Evolutionary conservation across 2,113 vertebrate species (phyloP), one percentile per base, ranked within the genome.

Genomic region (Butastur rufipennis): DNA sequence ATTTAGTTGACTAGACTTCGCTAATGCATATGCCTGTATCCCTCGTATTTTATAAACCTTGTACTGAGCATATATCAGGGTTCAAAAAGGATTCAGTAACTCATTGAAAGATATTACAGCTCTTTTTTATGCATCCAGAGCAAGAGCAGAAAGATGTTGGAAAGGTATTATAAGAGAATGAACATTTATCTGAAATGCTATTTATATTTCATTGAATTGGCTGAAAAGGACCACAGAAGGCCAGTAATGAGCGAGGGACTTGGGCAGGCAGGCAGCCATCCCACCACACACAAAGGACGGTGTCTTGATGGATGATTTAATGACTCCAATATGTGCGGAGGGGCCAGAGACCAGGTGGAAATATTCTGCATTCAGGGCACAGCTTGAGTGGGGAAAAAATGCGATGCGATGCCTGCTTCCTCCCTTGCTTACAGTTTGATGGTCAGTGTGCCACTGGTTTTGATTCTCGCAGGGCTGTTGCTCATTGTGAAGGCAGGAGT

Each of bases 171-270:
- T 50, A 84, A 79, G 53, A 88, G 48, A 45, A 40, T 32, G 81
- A 83, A 81, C 53, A 5, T 91, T 93, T 94, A 59, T 96, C 91
- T 74, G 83, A 91, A 87, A 86, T 40, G 55, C 84, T 90, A 81
- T 98, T 97, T 95, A 81, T 97, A 93, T 95, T 90, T 94, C 75
- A 96, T 91, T 96, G 93, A 96, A 94, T 81, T 43, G 66, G 53
- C 68, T 95, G 93, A 91, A 96, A 97, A 93, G 88, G 78, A 75
- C 38, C 3, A 2, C 40, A 32, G 81, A 95, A 94, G 82, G 78
- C 81, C 40, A 95, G 32, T 92, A 97, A 97, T 56, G 75, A 95
- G 92, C 7, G 7, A 74, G 26, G 43, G 58, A 97, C 52, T 9
- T 62, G 81, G 94, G 67, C 81, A 93, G 81, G 42, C 91, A 82